A percentile compares a stretch with the other conserved stretches of the same genome.
Conservation (phyloP, 1,140 invertebrate genomes). For the Bombus confusus region DNA sequence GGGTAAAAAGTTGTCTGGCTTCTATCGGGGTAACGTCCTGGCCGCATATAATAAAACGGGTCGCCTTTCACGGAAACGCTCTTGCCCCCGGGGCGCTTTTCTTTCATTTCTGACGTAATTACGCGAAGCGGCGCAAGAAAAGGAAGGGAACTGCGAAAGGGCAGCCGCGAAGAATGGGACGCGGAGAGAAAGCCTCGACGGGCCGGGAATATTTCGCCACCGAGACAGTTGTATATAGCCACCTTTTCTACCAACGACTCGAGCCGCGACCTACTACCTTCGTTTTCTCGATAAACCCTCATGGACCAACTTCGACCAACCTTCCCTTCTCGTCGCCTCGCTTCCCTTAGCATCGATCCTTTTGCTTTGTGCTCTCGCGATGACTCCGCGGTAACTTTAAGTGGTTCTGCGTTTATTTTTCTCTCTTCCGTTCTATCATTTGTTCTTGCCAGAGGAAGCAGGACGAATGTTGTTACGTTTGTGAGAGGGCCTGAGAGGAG, state of each 20-base stretch:
- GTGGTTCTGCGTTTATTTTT: neutral
- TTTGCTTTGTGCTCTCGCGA: neutral
- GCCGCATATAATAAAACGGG: slow-evolving; percentile 67
- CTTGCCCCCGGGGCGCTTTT: slow-evolving; percentile 67
- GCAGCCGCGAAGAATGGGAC: slow-evolving; percentile 34
- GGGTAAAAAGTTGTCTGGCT: slow-evolving; percentile 57
- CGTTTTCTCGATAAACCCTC: slow-evolving; percentile 42
- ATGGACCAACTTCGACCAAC: slow-evolving; percentile 9
- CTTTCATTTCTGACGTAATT: slow-evolving; percentile 73
- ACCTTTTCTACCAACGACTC: neutral
- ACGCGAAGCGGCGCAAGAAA: slow-evolving; percentile 65
- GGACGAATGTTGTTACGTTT: neutral
- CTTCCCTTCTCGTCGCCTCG: no score
- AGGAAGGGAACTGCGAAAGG: slow-evolving; percentile 49
- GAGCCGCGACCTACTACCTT: slow-evolving; percentile 57
- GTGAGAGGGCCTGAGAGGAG: no score
- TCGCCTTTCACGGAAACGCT: slow-evolving; percentile 64
- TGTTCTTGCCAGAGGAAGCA: no score
- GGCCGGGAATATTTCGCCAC: slow-evolving; percentile 51
- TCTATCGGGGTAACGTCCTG: slow-evolving; percentile 59
- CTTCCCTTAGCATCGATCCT: neutral
- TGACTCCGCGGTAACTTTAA: neutral
- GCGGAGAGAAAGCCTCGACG: slow-evolving; percentile 7
- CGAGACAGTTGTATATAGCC: slow-evolving; percentile 13
- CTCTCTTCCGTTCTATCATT: no score